Conservation (phyloP, 2,888 invertebrate species). For the Agrochola litura region DNA sequence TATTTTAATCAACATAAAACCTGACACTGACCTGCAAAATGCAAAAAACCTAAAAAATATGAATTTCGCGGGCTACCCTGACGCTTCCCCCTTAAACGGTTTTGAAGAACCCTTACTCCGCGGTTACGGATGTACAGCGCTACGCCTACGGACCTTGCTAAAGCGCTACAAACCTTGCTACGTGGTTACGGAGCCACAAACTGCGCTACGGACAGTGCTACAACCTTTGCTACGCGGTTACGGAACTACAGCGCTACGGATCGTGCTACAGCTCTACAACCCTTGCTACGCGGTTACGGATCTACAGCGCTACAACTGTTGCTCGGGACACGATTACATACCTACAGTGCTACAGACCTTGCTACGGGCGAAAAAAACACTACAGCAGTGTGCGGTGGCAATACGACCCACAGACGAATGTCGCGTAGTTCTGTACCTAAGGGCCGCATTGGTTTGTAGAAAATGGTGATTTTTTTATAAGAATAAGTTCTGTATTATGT, state of each 20-base stretch:
- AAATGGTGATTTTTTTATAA: background rate
- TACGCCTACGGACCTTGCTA: slow-evolving; percentile 7
- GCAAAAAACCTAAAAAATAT: no score
- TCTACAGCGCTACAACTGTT: background rate
- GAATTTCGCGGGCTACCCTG: no score
- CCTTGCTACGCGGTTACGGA: background rate
- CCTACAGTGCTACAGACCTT: background rate
- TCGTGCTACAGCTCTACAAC: background rate
- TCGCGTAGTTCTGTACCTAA: no score
- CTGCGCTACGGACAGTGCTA: background rate
- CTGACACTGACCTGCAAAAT: no score
- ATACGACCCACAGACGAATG: background rate
- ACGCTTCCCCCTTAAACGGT: no score
- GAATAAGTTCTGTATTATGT: background rate
- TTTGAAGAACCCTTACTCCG: background rate
- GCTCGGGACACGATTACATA: background rate
- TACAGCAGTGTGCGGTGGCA: background rate
- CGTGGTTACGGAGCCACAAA: background rate
- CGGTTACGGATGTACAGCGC: background rate
- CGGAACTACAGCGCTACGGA: background rate
- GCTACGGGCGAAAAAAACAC: background rate
- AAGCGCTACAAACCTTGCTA: background rate
- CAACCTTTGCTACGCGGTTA: background rate
- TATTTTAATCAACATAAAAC: no score
- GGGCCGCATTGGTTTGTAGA: background rate